Evolutionary conservation across 2,113 vertebrate genomes (phyloP), one percentile per base, ranked within the genome.

Genomic region (Puma concolor): DNA sequence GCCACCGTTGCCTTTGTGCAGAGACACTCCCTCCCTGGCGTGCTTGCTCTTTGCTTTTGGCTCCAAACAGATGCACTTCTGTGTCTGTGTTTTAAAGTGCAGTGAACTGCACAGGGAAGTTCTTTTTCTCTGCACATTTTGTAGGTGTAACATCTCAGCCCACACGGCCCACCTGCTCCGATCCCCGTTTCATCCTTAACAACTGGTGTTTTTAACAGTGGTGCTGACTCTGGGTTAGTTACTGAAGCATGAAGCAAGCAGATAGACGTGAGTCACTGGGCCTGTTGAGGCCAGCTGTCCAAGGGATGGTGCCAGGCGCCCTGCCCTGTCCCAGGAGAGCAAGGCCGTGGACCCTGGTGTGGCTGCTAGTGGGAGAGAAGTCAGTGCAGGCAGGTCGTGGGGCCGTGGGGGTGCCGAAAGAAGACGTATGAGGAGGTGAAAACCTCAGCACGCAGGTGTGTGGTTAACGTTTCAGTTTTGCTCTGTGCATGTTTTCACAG

Each of bases 141-240:
- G 90, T 95, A 95, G 94, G 95, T 84, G 97, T 80, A 2, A 86
- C 83, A 36, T 95, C 92, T 94, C 93, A 94, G 91, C 93, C 87
- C 64, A 93, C 89, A 95, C 69, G 90, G 91, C 87, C 50, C 80
- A 88, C 96, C 82, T 94, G 98, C 94, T 97, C 88, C 64, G 1
- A 2, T 81, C 90, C 96, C 87, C 41, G 36, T 44, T 91, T 91
- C 67, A 7, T 77, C 88, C 88, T 82, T 64, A 91, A 96, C 52
- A 94, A 71, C 91, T 94, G 84, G 88, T 91, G 95, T 48, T 80
- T n/a, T 21, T 33, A 97, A 81, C 97, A 84, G 77, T 1, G 94
- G 72, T 66, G 60, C 7, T 94, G 88, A 97, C 81, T 77, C 31
- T 87, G 60, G 77, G 3, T 95, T 91, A 88, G 71, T 50, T 97